Evolutionary conservation across 2,888 invertebrate genomes (phyloP).

Genomic region (Argyra leucocephala): DNA sequence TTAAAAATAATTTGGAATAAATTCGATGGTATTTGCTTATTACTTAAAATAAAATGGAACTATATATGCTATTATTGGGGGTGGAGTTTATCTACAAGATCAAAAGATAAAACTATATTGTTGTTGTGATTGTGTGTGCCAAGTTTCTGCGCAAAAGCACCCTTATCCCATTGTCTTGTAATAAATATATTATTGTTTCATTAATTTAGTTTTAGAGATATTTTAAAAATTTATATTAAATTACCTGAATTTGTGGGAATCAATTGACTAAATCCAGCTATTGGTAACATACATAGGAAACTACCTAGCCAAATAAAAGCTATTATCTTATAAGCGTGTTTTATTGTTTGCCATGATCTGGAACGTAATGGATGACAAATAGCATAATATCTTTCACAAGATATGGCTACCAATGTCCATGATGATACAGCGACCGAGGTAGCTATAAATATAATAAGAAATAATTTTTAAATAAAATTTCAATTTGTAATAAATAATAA

Average conservation of each 20-base stretch:
- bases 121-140: too few relatives aligned
- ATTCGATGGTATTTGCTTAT: too few relatives aligned
- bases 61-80: too few relatives aligned
- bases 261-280: conserved; percentile 51
- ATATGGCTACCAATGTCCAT: conserved; percentile 69
- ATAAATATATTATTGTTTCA: too few relatives aligned
- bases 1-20: too few relatives aligned
- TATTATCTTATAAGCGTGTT: conserved; percentile 64
- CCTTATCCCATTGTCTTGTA: too few relatives aligned
- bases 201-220: too few relatives aligned
- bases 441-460: conserved; percentile 47
- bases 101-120: too few relatives aligned
- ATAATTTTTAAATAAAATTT: too few relatives aligned
- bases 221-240: conserved; percentile 12
- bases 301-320: conserved; percentile 56
- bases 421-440: conserved; percentile 66
- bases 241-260: conserved; percentile 47
- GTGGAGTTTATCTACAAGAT: too few relatives aligned
- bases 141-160: too few relatives aligned
- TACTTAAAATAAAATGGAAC: too few relatives aligned
- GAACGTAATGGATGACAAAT: conserved; percentile 67
- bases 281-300: conserved; percentile 56
- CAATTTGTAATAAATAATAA: neutral
- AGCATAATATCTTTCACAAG: conserved; percentile 68
- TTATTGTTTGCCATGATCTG: conserved; percentile 63